Percentiles rank a stretch among this genome's conserved stretches.
These are phyloP conservation scores for Dipodomys stephensi DNA, from an alignment of 2,113 vertebrate genomes.

Conservation along the genomic window DNA sequence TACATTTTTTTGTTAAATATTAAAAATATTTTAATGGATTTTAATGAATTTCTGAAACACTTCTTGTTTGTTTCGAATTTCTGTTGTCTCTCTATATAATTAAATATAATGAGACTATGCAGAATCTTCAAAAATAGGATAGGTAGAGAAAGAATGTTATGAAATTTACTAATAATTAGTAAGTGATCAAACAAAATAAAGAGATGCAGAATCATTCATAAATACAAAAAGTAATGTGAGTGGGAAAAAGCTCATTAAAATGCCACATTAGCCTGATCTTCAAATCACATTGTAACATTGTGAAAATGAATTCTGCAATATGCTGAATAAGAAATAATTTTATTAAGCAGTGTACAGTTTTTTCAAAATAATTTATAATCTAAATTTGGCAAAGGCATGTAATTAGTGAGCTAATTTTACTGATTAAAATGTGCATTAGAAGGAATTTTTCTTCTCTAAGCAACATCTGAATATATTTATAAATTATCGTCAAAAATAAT, in stretches of 20 bases:
- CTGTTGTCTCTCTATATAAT: neutral
- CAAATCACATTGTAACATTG: neutral
- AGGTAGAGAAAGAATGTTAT: neutral
- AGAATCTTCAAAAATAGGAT: neutral
- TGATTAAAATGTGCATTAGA: constrained; percentile 47
- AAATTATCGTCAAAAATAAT: constrained; percentile 22
- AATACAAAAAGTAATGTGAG: neutral
- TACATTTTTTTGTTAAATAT: neutral
- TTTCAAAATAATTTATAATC: neutral
- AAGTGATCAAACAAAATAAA: neutral
- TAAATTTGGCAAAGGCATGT: constrained; percentile 51
- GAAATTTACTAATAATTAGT: neutral
- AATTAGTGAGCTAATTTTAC: constrained; percentile 40
- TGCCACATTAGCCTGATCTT: neutral
- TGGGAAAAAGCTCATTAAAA: neutral
- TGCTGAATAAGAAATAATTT: constrained; percentile 5
- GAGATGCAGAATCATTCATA: neutral
- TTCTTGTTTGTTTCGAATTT: neutral
- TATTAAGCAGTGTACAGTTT: constrained; percentile 49
- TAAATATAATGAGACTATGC: neutral
- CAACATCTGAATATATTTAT: constrained; percentile 6
- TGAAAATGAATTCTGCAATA: constrained; percentile 12
- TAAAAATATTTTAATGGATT: too few relatives aligned
- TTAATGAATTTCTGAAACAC: neutral
- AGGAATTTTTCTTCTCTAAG: constrained; percentile 25